Conservation (phyloP, 1,140 invertebrate species). For the Drosophila quadrilineata region DNA sequence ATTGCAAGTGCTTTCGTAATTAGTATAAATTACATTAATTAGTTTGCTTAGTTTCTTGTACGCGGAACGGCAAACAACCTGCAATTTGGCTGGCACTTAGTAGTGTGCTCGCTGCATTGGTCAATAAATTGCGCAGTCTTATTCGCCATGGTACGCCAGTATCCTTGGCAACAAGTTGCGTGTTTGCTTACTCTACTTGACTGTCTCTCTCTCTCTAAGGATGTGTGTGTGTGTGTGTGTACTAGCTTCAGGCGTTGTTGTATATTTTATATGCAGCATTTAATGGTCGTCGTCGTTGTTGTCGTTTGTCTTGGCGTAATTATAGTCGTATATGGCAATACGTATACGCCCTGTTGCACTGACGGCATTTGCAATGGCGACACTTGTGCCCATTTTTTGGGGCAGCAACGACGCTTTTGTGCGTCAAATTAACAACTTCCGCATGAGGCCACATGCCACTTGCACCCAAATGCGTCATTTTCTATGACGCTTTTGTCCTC, state of each 20-base stretch:
- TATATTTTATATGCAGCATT: conserved; percentile 9
- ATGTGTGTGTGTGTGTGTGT: conserved; percentile 11
- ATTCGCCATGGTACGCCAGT: background rate
- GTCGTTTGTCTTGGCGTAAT: conserved; percentile 51
- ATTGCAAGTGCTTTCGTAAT: conserved; percentile 44
- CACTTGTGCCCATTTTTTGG: conserved; percentile 65
- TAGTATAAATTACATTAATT: conserved; percentile 60
- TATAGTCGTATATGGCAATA: conserved; percentile 56
- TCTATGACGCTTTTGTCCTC: conserved; percentile 56
- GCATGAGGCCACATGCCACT: conserved; percentile 76
- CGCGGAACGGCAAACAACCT: background rate
- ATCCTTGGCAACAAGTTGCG: conserved; percentile 13
- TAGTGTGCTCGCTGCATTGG: background rate
- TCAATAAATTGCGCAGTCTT: conserved; percentile 33
- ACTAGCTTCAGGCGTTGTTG: background rate
- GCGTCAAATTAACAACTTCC: conserved; percentile 79
- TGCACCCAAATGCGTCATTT: conserved; percentile 77
- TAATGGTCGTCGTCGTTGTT: conserved; percentile 34
- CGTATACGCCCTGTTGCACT: conserved; percentile 71
- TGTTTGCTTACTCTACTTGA: background rate
- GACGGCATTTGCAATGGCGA: conserved; percentile 10
- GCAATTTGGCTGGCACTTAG: background rate
- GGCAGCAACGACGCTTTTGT: conserved; percentile 53
- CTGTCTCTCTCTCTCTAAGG: too few species aligned
- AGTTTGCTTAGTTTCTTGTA: conserved; percentile 15